Evolutionary conservation across 2,888 invertebrate species (phyloP).

Genomic region (Seira sanloemensis): DNA sequence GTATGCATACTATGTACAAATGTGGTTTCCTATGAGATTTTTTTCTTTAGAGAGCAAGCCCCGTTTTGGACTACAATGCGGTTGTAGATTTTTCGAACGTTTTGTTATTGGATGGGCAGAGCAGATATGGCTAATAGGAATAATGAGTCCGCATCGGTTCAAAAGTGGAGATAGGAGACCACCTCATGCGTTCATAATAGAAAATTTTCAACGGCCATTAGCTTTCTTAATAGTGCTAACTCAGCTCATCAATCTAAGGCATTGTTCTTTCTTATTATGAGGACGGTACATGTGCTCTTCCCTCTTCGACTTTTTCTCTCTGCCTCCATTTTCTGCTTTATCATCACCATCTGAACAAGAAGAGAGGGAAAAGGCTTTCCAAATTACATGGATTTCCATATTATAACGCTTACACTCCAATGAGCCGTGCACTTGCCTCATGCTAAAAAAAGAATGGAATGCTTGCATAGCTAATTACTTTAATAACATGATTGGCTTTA

Average conservation of each 20-base stretch:
- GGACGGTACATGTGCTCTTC: not conserved
- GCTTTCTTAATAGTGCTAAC: slow-evolving; percentile 38
- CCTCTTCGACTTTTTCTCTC: not conserved
- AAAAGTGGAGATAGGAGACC: slow-evolving; percentile 15
- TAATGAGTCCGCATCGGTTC: slow-evolving; percentile 8
- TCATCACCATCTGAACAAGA: slow-evolving; percentile 27
- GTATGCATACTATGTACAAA: no score
- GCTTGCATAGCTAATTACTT: slow-evolving; percentile 44
- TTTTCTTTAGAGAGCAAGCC: not conserved
- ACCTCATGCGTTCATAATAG: slow-evolving; percentile 42
- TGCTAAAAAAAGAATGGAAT: not conserved
- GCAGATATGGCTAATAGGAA: slow-evolving; percentile 12
- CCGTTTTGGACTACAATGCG: no score
- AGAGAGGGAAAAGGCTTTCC: not conserved
- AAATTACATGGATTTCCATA: not conserved
- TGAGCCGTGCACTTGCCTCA: not conserved
- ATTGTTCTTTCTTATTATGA: slow-evolving; percentile 41
- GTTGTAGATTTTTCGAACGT: not conserved
- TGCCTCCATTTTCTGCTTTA: slow-evolving; percentile 34
- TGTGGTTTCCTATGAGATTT: no score
- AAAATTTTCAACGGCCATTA: slow-evolving; percentile 53
- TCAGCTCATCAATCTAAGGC: slow-evolving; percentile 34
- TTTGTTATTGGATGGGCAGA: not conserved
- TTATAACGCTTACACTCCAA: not conserved
- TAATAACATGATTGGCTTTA: slow-evolving; percentile 52